Percentiles rank a stretch among this genome's conserved stretches.
Conservation (phyloP, 2,113 vertebrate genomes). For the Coregonus clupeaformis region DNA sequence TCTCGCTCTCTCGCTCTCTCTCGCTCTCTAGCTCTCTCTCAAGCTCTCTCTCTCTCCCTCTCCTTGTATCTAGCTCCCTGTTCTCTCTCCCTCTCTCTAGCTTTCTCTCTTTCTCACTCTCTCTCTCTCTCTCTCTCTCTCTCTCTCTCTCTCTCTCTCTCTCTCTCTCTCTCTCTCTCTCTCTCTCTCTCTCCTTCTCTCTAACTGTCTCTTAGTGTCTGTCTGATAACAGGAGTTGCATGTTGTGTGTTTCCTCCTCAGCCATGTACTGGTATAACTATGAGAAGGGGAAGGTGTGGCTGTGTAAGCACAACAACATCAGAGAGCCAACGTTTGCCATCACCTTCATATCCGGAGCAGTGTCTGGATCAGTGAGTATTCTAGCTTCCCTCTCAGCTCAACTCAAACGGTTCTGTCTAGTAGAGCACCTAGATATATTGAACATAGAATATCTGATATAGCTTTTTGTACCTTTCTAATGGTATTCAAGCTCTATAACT, state of each 20-base stretch:
- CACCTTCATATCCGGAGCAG: constrained; percentile 83
- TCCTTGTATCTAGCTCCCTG: no score
- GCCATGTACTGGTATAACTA: constrained; percentile 95
- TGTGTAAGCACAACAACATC: constrained; percentile 73
- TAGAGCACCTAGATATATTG: neutral
- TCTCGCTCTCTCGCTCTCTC: no score
- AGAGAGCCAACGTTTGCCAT: constrained; percentile 80
- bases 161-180: no score
- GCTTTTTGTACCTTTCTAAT: neutral
- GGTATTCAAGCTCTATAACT: no score
- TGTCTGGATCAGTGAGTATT: constrained; percentile 87
- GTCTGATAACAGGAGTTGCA: neutral
- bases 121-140: no score
- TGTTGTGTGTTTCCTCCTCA: constrained; percentile 41
- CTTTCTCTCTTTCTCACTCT: no score
- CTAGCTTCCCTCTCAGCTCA: neutral
- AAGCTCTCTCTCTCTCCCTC: no score
- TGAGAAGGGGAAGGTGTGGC: constrained; percentile 79
- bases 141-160: no score
- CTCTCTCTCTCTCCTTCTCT: no score
- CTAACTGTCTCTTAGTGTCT: neutral
- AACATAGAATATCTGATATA: neutral
- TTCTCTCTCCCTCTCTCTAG: no score
- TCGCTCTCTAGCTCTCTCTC: no score
- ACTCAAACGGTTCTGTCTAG: no score